Percentiles rank a stretch among this genome's conserved stretches.
Evolutionary conservation across 2,888 invertebrate species (phyloP).

Genomic region (Ophion slaviceki): DNA sequence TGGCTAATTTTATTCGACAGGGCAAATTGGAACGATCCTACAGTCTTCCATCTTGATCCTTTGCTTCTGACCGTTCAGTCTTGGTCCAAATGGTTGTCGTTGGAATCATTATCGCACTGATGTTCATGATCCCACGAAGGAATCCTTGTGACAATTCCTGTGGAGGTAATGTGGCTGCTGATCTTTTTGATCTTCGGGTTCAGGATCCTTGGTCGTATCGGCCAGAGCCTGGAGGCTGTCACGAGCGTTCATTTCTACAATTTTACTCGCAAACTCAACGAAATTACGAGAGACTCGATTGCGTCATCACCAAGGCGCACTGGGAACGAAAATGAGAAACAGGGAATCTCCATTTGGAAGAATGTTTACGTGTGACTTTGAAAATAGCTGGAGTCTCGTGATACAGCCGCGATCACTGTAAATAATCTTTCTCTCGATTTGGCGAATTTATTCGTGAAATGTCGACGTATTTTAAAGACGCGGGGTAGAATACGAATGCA

Average conservation of each 20-base stretch:
- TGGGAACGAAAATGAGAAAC: background rate
- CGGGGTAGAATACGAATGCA: conserved; percentile 36
- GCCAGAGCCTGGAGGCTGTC: background rate
- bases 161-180: too few species aligned
- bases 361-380: conserved; percentile 12
- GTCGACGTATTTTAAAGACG: conserved; percentile 14
- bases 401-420: conserved; percentile 4
- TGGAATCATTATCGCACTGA: too few species aligned
- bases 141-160: too few species aligned
- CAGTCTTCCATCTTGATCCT: background rate
- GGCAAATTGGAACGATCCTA: background rate
- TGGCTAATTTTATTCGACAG: background rate
- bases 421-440: conserved; percentile 38
- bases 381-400: background rate
- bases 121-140: too few species aligned
- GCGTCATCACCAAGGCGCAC: background rate
- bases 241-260: background rate
- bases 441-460: conserved; percentile 35
- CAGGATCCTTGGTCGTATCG: too few species aligned
- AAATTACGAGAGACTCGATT: background rate
- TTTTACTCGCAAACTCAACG: background rate
- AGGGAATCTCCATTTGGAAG: background rate
- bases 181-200: too few species aligned
- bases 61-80: background rate
- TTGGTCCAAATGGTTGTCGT: too few species aligned